Base-by-base conservation (phyloP, 2,888 invertebrate genomes). In the Latrodectus hesperus region DNA sequence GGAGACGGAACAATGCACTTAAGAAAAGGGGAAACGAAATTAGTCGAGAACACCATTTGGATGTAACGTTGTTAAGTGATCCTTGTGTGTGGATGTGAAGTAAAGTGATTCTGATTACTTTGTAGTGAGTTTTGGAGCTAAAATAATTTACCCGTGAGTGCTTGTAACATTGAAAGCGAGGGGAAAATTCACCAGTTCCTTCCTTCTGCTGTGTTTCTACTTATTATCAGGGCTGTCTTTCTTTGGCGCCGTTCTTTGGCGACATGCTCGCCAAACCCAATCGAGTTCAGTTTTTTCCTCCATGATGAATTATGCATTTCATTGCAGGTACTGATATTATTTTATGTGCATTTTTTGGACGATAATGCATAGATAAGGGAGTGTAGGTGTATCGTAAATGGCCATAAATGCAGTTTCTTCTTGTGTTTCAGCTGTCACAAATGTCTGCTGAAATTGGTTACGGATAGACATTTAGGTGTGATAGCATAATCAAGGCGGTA, bases 51-150 rank as follows among this genome's bases (percentile, higher is more conserved):
- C 70, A 77, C 84, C 52, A 72, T 78, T 78, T 78, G 77, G 73
- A 67, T 72, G 78, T 84, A 84, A 78, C 78, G 76, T 80, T 76
- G 81, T 87, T 87, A 87, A 87, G 86, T 82, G 86, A 87, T 87
- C 86, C 86, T 87, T 87, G 22, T 22, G 22, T 22, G 22, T 22
- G 22, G 0, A 22, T 22, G 22, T 22, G 86, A 87, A 81, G 81
- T 76, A 81, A 87, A 87, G 77, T 81, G 86, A 87, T 87, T 87
- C 76, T 82, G 86, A 87, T 87, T 87, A 87, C 86, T 87, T 87
- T 87, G 86, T 87, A 81, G 86, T 80, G 77, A 81, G 86, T 87
- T 87, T 87, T 87, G 76, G 76, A 81, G 86, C 55, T 87, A 87
- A 87, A 87, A 87, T 81, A 87, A 87, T 87, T 87, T 87, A 81